Conservation (phyloP, 2,888 invertebrate genomes). For the Caenorhabditis uteleia region DNA sequence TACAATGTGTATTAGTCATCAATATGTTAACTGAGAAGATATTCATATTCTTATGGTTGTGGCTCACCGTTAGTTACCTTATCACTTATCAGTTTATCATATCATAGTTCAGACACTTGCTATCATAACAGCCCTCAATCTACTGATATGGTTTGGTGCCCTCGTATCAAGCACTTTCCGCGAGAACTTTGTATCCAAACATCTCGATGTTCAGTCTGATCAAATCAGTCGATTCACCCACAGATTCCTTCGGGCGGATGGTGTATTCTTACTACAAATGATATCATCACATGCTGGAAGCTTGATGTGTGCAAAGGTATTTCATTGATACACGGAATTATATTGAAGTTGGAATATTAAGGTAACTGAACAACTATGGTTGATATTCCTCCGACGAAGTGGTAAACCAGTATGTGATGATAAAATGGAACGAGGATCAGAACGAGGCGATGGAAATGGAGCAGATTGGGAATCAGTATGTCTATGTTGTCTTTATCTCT, state of each 20-base stretch:
- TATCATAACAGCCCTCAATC: conserved; percentile 60
- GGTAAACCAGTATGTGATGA: conserved; percentile 52
- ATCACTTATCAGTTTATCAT: background rate
- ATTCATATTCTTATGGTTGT: conserved; percentile 70
- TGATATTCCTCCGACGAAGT: conserved; percentile 50
- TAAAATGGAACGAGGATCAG: conserved; percentile 46
- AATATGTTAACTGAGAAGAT: conserved; percentile 70
- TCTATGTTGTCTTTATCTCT: conserved; percentile 10
- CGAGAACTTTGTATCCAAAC: conserved; percentile 49
- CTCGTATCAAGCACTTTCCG: conserved; percentile 58
- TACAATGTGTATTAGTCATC: conserved; percentile 68
- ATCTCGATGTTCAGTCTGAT: conserved; percentile 50
- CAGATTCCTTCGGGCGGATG: conserved; percentile 68
- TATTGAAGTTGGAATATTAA: too few relatives aligned
- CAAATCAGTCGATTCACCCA: conserved; percentile 58
- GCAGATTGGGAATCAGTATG: conserved; percentile 47
- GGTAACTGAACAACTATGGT: conserved; percentile 57
- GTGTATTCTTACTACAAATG: conserved; percentile 64
- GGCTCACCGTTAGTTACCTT: conserved; percentile 57
- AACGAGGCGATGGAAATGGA: conserved; percentile 22
- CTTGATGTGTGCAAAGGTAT: conserved; percentile 48
- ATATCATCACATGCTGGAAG: conserved; percentile 60
- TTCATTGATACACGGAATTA: background rate
- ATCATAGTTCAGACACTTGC: conserved; percentile 57
- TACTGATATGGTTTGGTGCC: conserved; percentile 68